These are phyloP conservation scores for Enoplosus armatus DNA, from an alignment of 2,797 vertebrate species.

Conservation along the genomic window DNA sequence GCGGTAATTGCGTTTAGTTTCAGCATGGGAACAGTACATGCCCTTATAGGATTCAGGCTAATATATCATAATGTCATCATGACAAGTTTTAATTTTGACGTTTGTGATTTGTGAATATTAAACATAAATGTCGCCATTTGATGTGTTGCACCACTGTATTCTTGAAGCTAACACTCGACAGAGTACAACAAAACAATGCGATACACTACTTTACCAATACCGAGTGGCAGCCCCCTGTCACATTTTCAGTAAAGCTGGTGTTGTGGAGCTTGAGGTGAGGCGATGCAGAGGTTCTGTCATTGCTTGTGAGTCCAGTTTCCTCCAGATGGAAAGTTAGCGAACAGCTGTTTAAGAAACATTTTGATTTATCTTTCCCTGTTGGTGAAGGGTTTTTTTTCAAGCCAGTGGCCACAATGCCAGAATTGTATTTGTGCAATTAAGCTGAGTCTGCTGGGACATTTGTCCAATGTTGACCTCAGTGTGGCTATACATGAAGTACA, in stretches of 20 bases:
- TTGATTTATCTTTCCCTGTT: not conserved
- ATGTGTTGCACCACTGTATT: not conserved
- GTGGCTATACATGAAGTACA: not conserved
- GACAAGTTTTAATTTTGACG: not conserved
- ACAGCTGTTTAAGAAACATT: not conserved
- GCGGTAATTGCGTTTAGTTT: not conserved
- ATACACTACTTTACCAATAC: not conserved
- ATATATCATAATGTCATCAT: not conserved
- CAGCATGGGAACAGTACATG: not conserved
- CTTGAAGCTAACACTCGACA: not conserved
- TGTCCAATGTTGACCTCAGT: not conserved
- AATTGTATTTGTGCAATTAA: not conserved
- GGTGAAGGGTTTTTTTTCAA: not conserved
- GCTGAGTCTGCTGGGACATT: slow-evolving; percentile 2
- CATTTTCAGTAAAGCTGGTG: not conserved
- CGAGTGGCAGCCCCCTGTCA: not conserved
- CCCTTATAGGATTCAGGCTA: not conserved
- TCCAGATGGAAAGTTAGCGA: not conserved
- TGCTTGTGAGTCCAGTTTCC: not conserved
- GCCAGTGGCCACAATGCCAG: not conserved
- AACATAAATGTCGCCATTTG: not conserved
- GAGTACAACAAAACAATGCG: not conserved
- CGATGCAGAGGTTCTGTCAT: not conserved
- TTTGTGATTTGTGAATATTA: not conserved
- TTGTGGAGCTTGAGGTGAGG: not conserved